phyloP scores from a whole-genome alignment of 1,140 invertebrate species.

The Trichonephila inaurata region DNA sequence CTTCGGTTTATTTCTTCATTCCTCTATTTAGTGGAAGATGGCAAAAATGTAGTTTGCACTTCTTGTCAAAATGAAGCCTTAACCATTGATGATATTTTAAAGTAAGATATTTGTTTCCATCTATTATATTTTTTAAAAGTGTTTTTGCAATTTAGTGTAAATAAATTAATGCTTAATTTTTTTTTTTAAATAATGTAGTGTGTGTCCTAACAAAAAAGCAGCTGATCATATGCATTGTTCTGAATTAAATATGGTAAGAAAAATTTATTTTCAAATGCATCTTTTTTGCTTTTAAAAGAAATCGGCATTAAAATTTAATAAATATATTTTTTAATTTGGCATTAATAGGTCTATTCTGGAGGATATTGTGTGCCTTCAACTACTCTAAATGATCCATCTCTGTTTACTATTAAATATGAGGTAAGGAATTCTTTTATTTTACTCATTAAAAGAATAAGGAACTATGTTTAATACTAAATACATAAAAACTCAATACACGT shows the following conservation, averaged over 20 bases:
- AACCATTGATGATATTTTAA: constrained; percentile 25
- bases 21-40: constrained; percentile 53
- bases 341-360: constrained; percentile 58
- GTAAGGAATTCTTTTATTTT: neutral
- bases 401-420: constrained; percentile 70
- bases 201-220: constrained; percentile 9
- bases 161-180: neutral
- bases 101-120: constrained; percentile 23
- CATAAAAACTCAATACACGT: too few species aligned
- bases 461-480: too few species aligned
- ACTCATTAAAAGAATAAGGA: neutral
- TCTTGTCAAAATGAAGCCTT: constrained; percentile 25
- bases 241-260: constrained; percentile 46
- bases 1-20: neutral
- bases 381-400: constrained; percentile 34
- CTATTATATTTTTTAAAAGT: neutral
- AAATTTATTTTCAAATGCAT: too few species aligned
- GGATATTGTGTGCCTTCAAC: constrained; percentile 56
- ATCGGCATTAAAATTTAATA: neutral
- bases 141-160: neutral
- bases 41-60: constrained; percentile 28
- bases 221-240: constrained; percentile 22
- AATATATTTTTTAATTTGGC: neutral
- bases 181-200: neutral
- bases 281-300: too few species aligned